Evolutionary conservation across 2,113 vertebrate species (phyloP).

Genomic region (Eurypyga helias): DNA sequence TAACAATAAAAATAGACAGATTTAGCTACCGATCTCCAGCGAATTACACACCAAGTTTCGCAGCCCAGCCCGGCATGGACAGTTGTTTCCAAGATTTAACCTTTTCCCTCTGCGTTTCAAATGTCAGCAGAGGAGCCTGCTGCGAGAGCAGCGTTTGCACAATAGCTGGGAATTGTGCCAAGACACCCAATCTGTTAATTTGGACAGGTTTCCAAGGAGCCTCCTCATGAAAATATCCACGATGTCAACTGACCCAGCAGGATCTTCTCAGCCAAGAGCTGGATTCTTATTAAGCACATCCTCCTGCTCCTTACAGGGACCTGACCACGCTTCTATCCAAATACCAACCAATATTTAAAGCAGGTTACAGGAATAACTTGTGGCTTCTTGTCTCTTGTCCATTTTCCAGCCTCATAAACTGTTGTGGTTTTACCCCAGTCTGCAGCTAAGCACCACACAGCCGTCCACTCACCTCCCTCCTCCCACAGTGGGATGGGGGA

Average conservation of each 20-base stretch:
- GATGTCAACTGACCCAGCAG: not conserved
- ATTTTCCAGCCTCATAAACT: rapidly evolving
- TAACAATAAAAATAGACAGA: not conserved
- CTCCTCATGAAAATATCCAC: not conserved
- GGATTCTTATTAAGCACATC: not conserved
- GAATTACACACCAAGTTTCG: not conserved
- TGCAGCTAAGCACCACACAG: too few species aligned
- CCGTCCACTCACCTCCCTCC: too few species aligned
- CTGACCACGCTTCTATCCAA: not conserved
- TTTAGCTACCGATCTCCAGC: not conserved
- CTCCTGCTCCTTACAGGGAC: not conserved
- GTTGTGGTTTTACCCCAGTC: too few species aligned
- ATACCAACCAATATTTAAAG: not conserved
- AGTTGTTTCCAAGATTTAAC: not conserved
- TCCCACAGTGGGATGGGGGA: too few species aligned
- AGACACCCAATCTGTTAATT: not conserved
- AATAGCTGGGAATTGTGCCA: not conserved
- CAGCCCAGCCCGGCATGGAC: not conserved
- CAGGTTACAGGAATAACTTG: not conserved
- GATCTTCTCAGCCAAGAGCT: not conserved
- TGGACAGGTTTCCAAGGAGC: not conserved
- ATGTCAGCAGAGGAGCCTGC: not conserved
- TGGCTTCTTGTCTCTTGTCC: not conserved
- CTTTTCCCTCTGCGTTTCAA: not conserved
- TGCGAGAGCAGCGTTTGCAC: not conserved